Evolutionary conservation across 2,888 invertebrate genomes (phyloP).

Genomic region (Nomada ruficornis): DNA sequence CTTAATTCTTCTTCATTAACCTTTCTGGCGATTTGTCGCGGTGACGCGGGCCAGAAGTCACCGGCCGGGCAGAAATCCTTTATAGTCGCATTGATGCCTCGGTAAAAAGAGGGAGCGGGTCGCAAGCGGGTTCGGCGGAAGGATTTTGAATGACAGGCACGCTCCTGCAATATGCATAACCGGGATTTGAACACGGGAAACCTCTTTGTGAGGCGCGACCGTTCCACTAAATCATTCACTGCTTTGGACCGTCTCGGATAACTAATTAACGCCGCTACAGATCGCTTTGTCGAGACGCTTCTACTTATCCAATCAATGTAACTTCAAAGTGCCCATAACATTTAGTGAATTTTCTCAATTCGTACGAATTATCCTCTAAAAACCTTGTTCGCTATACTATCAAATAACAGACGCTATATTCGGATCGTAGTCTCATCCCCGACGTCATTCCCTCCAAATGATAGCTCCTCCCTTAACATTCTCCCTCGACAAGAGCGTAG

Average conservation of each 20-base stretch:
- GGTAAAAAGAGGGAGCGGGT: conserved; percentile 63
- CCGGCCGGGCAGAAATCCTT: conserved; percentile 33
- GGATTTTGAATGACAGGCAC: conserved; percentile 80
- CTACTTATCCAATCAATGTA: conserved; percentile 64
- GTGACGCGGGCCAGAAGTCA: conserved; percentile 16
- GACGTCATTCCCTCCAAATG: background rate
- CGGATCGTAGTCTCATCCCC: background rate
- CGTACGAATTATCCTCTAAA: background rate
- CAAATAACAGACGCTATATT: no score
- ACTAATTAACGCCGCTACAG: conserved; percentile 76
- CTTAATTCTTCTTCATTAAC: background rate
- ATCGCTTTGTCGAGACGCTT: conserved; percentile 69
- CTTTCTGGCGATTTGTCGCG: conserved; percentile 15
- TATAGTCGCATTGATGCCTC: conserved; percentile 54
- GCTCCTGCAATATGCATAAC: conserved; percentile 83
- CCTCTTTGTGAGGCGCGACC: conserved; percentile 79
- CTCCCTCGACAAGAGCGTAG: background rate
- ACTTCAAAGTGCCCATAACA: background rate
- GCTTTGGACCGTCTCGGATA: conserved; percentile 78
- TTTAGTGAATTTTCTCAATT: background rate
- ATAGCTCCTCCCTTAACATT: background rate
- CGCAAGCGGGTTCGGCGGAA: conserved; percentile 28
- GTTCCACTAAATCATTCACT: conserved; percentile 80
- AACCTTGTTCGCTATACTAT: background rate
- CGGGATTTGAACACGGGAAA: conserved; percentile 80